Evolutionary conservation across 2,797 vertebrate genomes (phyloP).

Genomic region (Crax fasciolata): DNA sequence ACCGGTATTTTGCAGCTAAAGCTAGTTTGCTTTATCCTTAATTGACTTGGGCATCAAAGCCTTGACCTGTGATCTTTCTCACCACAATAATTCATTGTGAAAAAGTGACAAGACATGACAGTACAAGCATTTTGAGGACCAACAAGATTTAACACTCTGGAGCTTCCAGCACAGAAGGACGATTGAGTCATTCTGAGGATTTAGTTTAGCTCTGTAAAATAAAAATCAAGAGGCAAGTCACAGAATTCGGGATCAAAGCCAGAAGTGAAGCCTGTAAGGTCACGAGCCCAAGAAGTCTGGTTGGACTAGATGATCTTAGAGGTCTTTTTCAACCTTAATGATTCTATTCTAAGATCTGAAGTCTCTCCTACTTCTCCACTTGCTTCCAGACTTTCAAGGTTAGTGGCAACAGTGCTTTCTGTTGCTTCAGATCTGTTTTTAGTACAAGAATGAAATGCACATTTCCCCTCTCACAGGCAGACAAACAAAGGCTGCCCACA

Average conservation of each 20-base stretch:
- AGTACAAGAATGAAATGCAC: background rate
- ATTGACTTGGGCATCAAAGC: background rate
- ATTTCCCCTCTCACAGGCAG: background rate
- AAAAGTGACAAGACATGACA: background rate
- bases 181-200: background rate
- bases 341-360: background rate
- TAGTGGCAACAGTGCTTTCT: background rate
- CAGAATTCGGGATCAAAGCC: background rate
- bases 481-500: background rate
- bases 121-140: background rate
- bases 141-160: background rate
- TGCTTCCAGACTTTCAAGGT: background rate
- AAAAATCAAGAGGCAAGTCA: background rate
- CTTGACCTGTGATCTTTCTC: background rate
- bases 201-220: background rate
- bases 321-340: too few relatives aligned
- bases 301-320: too few relatives aligned
- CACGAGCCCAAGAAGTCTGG: background rate
- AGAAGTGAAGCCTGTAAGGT: background rate
- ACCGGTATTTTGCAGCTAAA: background rate
- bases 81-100: background rate
- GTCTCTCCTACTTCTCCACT: background rate
- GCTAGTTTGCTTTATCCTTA: background rate
- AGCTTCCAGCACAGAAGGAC: background rate
- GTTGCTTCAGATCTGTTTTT: background rate